These are phyloP conservation scores for Cettia cetti DNA, from an alignment of 2,113 vertebrate genomes.

Conservation along the genomic window DNA sequence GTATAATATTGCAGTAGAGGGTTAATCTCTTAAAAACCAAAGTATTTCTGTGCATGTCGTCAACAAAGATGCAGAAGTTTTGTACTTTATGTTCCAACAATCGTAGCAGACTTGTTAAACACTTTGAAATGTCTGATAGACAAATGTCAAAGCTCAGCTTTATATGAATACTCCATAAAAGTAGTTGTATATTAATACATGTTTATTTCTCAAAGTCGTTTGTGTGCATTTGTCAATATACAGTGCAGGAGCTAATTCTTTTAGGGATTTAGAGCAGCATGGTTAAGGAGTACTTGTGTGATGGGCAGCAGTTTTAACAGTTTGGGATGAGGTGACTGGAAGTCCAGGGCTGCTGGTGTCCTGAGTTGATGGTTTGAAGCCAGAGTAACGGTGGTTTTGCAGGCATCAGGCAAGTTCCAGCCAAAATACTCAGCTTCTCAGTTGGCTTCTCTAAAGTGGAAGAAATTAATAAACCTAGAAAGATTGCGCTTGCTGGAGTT, in stretches of 20 bases:
- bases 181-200: neutral
- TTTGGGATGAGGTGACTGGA: neutral
- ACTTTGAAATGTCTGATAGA: neutral
- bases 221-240: neutral
- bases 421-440: neutral
- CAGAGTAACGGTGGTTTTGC: rapidly evolving
- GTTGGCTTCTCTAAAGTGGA: neutral
- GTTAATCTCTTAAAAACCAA: neutral
- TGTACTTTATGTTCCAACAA: neutral
- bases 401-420: neutral
- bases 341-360: neutral
- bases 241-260: neutral
- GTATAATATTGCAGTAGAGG: neutral
- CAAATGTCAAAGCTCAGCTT: neutral
- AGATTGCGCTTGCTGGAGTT: neutral
- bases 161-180: neutral
- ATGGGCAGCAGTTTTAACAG: neutral
- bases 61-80: neutral
- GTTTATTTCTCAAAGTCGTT: neutral
- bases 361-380: neutral
- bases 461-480: neutral
- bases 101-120: neutral
- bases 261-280: neutral
- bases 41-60: neutral
- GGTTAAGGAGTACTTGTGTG: neutral